Evolutionary conservation across 2,113 vertebrate genomes (phyloP), one percentile per base, ranked within the genome.

Genomic region (Jaculus jaculus): DNA sequence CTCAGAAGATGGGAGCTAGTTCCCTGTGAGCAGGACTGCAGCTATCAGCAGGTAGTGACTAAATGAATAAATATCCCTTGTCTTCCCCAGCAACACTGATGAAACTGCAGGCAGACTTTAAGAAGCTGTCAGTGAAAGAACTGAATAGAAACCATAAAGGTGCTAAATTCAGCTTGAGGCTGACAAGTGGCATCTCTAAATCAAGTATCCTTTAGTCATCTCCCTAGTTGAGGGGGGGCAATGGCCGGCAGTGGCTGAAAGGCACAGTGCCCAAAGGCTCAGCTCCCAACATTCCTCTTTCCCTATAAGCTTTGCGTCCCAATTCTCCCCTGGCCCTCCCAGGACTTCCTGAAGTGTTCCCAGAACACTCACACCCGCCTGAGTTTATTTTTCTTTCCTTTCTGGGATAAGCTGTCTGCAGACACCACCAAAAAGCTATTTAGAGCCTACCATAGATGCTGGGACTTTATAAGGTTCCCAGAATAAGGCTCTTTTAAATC

Each of bases 371-470:
- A 65, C 0, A 7, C 28, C 92, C 58, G 0, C 0, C 69, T 42
- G 7, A 32, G 28, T 86, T 96, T 97, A 92, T 2, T 84, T 93
- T 81, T 87, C 93, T 97, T 94, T 95, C 96, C 90, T 94, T 94
- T 93, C 91, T 93, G 95, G 95, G 93, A 78, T 87, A 61, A 75
- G 16, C 92, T 96, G 96, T 96, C 96, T 96, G 83, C 96, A 96
- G 96, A 94, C 95, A 95, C 47, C 92, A 94, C 88, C 87, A 90
- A 95, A 73, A 95, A 93, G 92, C 95, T 97, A 96, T 96, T 96
- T 96, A 96, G 96, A 96, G 96, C 91, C 95, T 94, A 95, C 95
- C 88, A 92, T 93, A 95, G 95, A n/a, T 75, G 92, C n/a, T 60
- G 86, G 63, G 73, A 24, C 92, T 96, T 73, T 92, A 81, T 1